A percentile compares a stretch with the other conserved stretches of the same genome.
These are phyloP conservation scores for Neelides folsomi DNA, from an alignment of 2,888 invertebrate species.

Conservation along the genomic window DNA sequence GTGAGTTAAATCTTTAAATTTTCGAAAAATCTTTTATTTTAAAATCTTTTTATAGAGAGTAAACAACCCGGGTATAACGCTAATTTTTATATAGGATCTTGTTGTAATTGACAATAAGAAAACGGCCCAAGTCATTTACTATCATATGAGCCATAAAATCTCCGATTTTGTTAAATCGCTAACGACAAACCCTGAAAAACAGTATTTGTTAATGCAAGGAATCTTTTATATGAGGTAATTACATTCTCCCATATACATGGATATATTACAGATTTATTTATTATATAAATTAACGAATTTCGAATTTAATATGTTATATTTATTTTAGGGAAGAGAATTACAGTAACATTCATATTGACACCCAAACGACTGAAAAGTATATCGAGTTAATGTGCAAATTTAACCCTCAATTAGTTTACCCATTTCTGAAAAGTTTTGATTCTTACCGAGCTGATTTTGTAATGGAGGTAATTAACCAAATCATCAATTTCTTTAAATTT, in stretches of 20 bases:
- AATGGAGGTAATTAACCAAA: slow-evolving; percentile 37
- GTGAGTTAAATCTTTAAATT: slow-evolving; percentile 19
- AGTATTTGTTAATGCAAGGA: slow-evolving; percentile 49
- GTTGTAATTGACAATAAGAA: slow-evolving; percentile 49
- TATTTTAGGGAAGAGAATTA: slow-evolving; percentile 30
- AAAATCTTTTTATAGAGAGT: background rate
- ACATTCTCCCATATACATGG: too few species aligned
- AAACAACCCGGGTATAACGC: too few species aligned
- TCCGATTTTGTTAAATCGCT: slow-evolving; percentile 41
- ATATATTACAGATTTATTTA: too few species aligned
- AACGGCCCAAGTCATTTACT: slow-evolving; percentile 49
- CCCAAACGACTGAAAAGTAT: slow-evolving; percentile 46
- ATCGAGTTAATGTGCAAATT: slow-evolving; percentile 51
- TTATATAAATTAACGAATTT: background rate
- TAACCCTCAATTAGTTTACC: slow-evolving; percentile 44
- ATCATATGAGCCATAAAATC: slow-evolving; percentile 43
- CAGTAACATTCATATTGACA: slow-evolving; percentile 35
- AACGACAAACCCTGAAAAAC: slow-evolving; percentile 38
- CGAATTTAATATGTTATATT: background rate
- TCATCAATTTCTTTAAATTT: slow-evolving; percentile 6
- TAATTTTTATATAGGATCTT: slow-evolving; percentile 42
- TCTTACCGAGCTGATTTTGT: slow-evolving; percentile 53
- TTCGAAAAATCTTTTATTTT: too few species aligned
- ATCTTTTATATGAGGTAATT: slow-evolving; percentile 41
- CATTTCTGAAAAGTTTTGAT: slow-evolving; percentile 43